These are phyloP conservation scores for Calidris pygmaea DNA, from an alignment of 2,113 vertebrate genomes.

Conservation along the genomic window DNA sequence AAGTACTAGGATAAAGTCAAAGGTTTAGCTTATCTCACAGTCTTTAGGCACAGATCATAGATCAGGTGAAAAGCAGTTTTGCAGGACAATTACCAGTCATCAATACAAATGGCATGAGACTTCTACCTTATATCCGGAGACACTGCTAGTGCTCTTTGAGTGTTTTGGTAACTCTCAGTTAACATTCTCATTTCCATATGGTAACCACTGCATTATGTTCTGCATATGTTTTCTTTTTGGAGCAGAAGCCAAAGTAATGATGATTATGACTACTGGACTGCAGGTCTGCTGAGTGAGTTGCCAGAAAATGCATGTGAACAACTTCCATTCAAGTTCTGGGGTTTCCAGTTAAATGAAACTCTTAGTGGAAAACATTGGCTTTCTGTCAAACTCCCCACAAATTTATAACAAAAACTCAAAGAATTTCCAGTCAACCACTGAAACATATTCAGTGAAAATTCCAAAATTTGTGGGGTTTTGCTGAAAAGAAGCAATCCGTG, in stretches of 20 bases:
- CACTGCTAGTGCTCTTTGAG: not conserved
- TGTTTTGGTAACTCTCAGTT: not conserved
- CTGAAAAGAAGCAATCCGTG: not conserved
- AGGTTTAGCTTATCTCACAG: not conserved
- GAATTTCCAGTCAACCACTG: not conserved
- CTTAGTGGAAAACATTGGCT: not conserved
- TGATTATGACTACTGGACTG: not conserved
- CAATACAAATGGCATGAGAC: not conserved
- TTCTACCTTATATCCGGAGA: not conserved
- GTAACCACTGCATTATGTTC: not conserved
- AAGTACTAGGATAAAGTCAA: not conserved
- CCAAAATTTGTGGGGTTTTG: not conserved
- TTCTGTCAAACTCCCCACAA: not conserved
- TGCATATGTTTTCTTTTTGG: not conserved
- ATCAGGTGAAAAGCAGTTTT: not conserved
- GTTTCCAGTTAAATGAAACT: not conserved
- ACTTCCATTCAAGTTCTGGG: not conserved
- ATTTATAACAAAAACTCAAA: not conserved
- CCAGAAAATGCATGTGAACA: not conserved
- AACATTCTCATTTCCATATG: not conserved
- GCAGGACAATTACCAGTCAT: not conserved
- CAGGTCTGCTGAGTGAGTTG: not conserved
- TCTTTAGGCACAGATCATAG: not conserved
- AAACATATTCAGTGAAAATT: not conserved
- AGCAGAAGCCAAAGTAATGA: slow-evolving; percentile 14